Evolutionary conservation across 2,113 vertebrate genomes (phyloP), one percentile per base, ranked within the genome.

Genomic region (Takifugu bimaculatus): DNA sequence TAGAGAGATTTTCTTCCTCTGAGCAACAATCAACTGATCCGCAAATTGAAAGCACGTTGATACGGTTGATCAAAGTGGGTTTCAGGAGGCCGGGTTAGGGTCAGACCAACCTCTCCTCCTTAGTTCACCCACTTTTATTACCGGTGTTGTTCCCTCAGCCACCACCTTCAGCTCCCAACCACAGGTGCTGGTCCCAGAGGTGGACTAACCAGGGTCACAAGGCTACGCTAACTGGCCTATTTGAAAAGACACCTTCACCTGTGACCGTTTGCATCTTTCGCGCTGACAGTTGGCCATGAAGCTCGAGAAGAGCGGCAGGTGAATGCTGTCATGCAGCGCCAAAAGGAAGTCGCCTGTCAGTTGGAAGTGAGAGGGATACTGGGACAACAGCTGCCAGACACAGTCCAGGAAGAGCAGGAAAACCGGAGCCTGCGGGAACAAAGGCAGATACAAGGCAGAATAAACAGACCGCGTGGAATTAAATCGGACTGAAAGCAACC

Each of bases 391-490:
- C 88, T 98, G 96, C 96, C 96, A 98, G 2, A 93, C 85, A 9
- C 96, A 98, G 64, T 98, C 94, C 74, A 98, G 90, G 85, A 98
- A 97, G 0, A 98, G 92, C 77, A 94, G 88, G 82, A 98, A 97
- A 63, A 98, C 90, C 0, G 96, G 94, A 1, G 94, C 91, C 96
- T 98, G 81, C 4, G 12, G 60, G 55, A 50, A 54, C 20, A 13
- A 14, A n/a, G 45, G 13, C 5, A n/a, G 45, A 13, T 43, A 9
- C 6, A 3, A n/a, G 13, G 10, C 44, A 14, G 44, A 14, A 45
- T 4, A 45, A 1, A 1, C 12, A 45, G 6, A 13, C 13, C 14
- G 44, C 14, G 44, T 45, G 11, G 14, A 45, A 45, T 7, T 11
- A 45, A 11, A 14, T 13, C 2, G 0, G 13, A 10, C 3, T 44